Conservation (phyloP, 2,113 vertebrate species). For the Ivindomyrus marchei region DNA sequence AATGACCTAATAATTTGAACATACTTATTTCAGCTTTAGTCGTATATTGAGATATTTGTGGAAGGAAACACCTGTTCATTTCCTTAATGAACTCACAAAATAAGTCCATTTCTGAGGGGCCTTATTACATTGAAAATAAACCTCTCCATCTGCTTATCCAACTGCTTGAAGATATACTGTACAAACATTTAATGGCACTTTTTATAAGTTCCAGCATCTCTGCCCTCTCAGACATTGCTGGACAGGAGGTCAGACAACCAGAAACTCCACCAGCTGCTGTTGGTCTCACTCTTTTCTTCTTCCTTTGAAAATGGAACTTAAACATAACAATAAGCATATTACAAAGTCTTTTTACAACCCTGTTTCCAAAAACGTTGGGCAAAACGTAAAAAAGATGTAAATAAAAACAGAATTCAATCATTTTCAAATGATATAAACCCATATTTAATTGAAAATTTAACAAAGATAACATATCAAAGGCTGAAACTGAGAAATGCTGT, state of each 20-base stretch:
- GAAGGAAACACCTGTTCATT: constrained; percentile 57
- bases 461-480: too few relatives aligned
- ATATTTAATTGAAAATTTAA: too few relatives aligned
- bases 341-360: neutral
- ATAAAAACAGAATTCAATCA: neutral
- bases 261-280: neutral
- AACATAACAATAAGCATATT: neutral
- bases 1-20: constrained; percentile 62
- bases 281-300: neutral
- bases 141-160: constrained; percentile 25
- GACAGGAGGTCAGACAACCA: constrained; percentile 14
- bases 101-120: constrained; percentile 32
- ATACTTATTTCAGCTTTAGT: constrained; percentile 57
- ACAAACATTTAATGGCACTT: constrained; percentile 43
- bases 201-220: constrained; percentile 46
- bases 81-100: constrained; percentile 53
- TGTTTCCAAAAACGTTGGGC: too few relatives aligned
- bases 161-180: constrained; percentile 39
- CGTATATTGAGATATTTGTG: constrained; percentile 44
- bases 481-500: too few relatives aligned
- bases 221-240: constrained; percentile 39
- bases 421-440: too few relatives aligned
- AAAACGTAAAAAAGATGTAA: neutral
- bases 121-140: constrained; percentile 49
- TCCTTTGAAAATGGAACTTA: neutral